phyloP scores from a whole-genome alignment of 2,888 invertebrate species.

The Drepana falcataria region DNA sequence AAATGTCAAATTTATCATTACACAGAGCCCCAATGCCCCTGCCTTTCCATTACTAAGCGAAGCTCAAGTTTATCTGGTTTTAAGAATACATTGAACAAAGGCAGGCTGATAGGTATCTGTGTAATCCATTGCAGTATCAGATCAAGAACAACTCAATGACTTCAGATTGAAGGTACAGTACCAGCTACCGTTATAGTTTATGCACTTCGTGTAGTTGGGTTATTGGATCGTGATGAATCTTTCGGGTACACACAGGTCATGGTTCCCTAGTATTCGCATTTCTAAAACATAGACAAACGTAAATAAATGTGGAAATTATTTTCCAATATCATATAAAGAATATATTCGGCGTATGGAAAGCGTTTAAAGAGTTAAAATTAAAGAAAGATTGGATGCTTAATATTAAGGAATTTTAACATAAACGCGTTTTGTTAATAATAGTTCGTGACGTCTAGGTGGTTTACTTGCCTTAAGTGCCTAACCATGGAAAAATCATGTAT shows the following conservation, averaged over 20 bases:
- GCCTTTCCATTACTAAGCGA: neutral
- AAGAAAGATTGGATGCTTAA: too few species aligned
- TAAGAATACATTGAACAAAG: neutral
- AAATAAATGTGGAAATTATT: too few species aligned
- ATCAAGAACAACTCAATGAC: constrained; percentile 21
- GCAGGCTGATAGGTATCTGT: neutral
- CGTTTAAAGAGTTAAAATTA: too few species aligned
- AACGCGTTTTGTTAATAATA: too few species aligned
- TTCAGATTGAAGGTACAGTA: constrained; percentile 16
- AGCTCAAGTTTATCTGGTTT: neutral
- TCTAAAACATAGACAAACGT: neutral
- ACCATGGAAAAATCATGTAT: neutral
- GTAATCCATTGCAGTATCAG: constrained; percentile 9
- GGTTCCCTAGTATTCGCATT: neutral
- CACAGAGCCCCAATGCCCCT: constrained; percentile 8
- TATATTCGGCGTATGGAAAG: too few species aligned
- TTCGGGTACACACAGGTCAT: neutral
- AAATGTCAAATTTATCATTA: constrained; percentile 5
- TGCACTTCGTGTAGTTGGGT: constrained; percentile 5
- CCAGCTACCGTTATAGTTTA: constrained; percentile 21
- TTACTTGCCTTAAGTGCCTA: too few species aligned
- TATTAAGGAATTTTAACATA: too few species aligned
- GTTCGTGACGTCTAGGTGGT: too few species aligned
- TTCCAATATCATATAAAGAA: too few species aligned
- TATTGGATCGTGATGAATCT: constrained; percentile 18